These are phyloP conservation scores for Diplodus puntazzo DNA, from an alignment of 2,797 vertebrate genomes.

Conservation along the genomic window DNA sequence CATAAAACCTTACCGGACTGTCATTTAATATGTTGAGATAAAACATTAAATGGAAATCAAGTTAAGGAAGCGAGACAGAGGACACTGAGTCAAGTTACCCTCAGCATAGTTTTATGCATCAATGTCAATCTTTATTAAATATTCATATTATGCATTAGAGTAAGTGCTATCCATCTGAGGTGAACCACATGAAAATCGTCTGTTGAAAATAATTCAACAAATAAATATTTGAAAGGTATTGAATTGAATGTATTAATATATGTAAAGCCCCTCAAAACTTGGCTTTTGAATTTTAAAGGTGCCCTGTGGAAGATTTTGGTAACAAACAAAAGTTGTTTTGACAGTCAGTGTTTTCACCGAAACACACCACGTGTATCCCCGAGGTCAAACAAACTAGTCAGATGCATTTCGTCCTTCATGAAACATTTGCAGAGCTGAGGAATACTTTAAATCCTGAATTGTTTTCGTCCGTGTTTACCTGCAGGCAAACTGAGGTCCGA, in stretches of 20 bases:
- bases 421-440: neutral
- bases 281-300: neutral
- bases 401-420: neutral
- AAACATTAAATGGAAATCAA: slow-evolving; percentile 1
- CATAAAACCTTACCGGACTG: neutral
- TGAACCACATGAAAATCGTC: slow-evolving; percentile 9
- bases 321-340: neutral
- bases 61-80: neutral
- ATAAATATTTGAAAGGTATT: slow-evolving; percentile 6
- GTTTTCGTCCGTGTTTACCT: neutral
- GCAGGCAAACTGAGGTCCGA: no score
- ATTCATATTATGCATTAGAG: slow-evolving; percentile 44
- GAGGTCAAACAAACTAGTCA: neutral
- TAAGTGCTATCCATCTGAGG: slow-evolving; percentile 22
- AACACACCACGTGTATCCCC: neutral
- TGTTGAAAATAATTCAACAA: neutral
- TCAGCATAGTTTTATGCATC: neutral
- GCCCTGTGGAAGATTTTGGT: neutral
- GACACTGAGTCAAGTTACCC: slow-evolving; percentile 2
- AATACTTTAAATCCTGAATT: neutral
- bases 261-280: neutral
- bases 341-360: neutral
- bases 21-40: neutral
- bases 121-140: slow-evolving; percentile 30
- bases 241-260: neutral